Percentiles rank a stretch among this genome's conserved stretches.
These are phyloP conservation scores for Peromyscus leucopus DNA, from an alignment of 2,113 vertebrate genomes.

Conservation along the genomic window DNA sequence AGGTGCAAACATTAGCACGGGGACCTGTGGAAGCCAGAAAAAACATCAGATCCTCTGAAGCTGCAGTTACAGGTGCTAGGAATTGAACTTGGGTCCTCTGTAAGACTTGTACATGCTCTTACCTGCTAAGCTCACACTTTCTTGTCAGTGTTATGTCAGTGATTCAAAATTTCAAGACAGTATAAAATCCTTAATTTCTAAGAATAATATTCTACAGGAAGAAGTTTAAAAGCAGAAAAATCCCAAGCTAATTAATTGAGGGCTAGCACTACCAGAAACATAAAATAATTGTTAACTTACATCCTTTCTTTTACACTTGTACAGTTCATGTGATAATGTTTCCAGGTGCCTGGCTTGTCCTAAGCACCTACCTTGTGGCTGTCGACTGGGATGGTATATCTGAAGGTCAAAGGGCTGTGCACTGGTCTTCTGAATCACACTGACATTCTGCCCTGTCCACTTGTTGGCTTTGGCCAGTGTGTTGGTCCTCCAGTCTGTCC, in stretches of 20 bases:
- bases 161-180: not conserved
- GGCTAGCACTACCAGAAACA: not conserved
- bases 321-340: not conserved
- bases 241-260: not conserved
- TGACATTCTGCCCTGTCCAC: slow-evolving; percentile 98
- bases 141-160: not conserved
- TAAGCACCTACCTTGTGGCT: slow-evolving; percentile 93
- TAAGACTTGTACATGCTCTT: too few relatives aligned
- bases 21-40: not conserved
- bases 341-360: not conserved
- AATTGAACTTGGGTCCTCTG: too few relatives aligned
- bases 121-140: not conserved
- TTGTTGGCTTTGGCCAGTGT: slow-evolving; percentile 98
- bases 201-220: not conserved
- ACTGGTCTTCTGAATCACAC: slow-evolving; percentile 98
- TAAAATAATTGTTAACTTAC: not conserved
- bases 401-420: slow-evolving; percentile 99
- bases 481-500: slow-evolving; percentile 99
- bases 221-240: not conserved
- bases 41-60: not conserved
- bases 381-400: slow-evolving; percentile 98
- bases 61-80: not conserved
- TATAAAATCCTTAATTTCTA: not conserved
- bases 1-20: not conserved
- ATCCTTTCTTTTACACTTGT: not conserved